phyloP scores from a whole-genome alignment of 2,797 vertebrate genomes.

The Peromyscus aztecus region DNA sequence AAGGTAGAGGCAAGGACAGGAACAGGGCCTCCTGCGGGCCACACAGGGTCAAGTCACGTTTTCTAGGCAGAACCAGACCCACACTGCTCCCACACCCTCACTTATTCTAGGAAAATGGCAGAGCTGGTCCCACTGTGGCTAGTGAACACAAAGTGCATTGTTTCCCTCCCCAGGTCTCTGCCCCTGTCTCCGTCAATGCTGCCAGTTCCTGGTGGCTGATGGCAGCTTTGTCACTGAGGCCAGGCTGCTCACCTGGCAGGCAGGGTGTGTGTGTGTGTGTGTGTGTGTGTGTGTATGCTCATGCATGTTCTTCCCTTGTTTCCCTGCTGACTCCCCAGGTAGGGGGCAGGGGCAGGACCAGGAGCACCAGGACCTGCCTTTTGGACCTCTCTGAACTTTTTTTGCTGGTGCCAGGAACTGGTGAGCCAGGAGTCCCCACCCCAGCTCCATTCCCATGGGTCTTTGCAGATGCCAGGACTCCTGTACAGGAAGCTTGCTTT shows the following conservation, averaged over 20 bases:
- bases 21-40: not conserved
- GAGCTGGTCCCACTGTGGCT: not conserved
- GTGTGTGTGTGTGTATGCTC: not conserved
- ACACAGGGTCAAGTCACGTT: not conserved
- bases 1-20: not conserved
- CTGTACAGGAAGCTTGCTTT: not conserved
- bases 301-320: not conserved
- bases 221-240: not conserved
- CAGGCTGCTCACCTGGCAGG: not conserved
- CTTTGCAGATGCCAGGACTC: not conserved
- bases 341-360: not conserved
- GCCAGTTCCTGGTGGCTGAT: constrained; percentile 48
- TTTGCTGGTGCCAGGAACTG: not conserved
- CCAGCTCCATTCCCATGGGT: not conserved
- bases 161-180: not conserved
- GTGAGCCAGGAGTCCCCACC: too few species aligned
- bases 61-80: constrained; percentile 7
- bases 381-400: not conserved
- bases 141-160: not conserved
- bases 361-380: not conserved
- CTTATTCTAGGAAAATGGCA: constrained; percentile 50
- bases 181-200: not conserved
- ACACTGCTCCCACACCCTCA: not conserved
- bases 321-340: not conserved
- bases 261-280: not conserved